Evolutionary conservation across 2,113 vertebrate genomes (phyloP).

Genomic region (Pelobates fuscus): DNA sequence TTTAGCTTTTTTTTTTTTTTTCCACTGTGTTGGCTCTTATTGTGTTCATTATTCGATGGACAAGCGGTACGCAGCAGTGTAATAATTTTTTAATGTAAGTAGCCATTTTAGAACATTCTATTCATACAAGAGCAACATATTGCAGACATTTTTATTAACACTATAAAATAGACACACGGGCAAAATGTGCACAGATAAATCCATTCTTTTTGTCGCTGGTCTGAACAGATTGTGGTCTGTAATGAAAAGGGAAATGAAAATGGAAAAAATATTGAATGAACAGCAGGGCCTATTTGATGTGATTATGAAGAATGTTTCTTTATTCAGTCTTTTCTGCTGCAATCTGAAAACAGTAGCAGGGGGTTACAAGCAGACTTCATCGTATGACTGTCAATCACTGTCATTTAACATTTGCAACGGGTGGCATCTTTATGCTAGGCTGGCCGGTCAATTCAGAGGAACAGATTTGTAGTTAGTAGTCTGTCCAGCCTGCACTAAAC

Average conservation of each 20-base stretch:
- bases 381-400: constrained; percentile 80
- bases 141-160: constrained; percentile 36
- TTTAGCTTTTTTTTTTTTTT: no score
- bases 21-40: neutral
- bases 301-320: constrained; percentile 79
- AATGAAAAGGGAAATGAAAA: constrained; percentile 70
- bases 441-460: constrained; percentile 84
- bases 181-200: constrained; percentile 41
- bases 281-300: constrained; percentile 76
- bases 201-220: constrained; percentile 43
- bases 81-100: neutral
- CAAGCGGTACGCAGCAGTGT: neutral
- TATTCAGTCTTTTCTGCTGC: constrained; percentile 75
- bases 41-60: neutral
- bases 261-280: constrained; percentile 72
- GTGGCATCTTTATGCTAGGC: constrained; percentile 79
- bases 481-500: constrained; percentile 78
- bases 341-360: constrained; percentile 81
- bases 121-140: constrained; percentile 21
- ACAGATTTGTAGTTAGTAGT: constrained; percentile 81
- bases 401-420: constrained; percentile 77
- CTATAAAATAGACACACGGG: constrained; percentile 43
- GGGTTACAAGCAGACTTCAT: constrained; percentile 77
- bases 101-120: constrained; percentile 6
- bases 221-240: constrained; percentile 70